phyloP scores from a whole-genome alignment of 2,888 invertebrate genomes.

The Junonia oenone region DNA sequence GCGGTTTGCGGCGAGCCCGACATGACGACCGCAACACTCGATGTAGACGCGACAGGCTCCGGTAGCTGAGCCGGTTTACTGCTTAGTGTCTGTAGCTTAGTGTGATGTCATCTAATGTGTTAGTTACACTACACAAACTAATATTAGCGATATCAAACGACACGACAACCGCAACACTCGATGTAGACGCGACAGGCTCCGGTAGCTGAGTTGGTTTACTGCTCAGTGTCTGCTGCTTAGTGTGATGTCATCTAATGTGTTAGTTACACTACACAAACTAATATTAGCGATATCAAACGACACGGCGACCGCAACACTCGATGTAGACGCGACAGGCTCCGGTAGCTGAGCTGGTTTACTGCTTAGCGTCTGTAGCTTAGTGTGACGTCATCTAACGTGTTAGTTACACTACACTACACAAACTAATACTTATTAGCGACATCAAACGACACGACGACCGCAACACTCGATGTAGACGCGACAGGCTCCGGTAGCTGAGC shows the following conservation, averaged over 20 bases:
- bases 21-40: constrained; percentile 16
- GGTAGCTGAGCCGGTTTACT: constrained; percentile 8
- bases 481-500: constrained; percentile 6
- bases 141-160: too few species aligned
- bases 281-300: too few species aligned
- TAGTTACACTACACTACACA: too few species aligned
- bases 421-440: too few species aligned
- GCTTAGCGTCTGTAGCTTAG: constrained; percentile 2
- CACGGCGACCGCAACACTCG: constrained; percentile 17
- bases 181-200: constrained; percentile 8
- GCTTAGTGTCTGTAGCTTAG: constrained; percentile 2
- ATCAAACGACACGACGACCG: constrained; percentile 16
- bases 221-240: constrained; percentile 1
- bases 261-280: too few species aligned
- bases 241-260: not conserved
- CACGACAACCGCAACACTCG: constrained; percentile 17
- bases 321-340: constrained; percentile 8
- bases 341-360: constrained; percentile 8
- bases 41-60: constrained; percentile 8
- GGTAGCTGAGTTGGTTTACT: constrained; percentile 7
- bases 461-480: constrained; percentile 13
- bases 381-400: not conserved
- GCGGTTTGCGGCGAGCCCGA: constrained; percentile 20
- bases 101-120: not conserved
- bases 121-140: too few species aligned